A percentile compares a stretch with the other conserved stretches of the same genome.
phyloP scores from a whole-genome alignment of 2,888 invertebrate species.

The Sarcophaga rosellei region DNA sequence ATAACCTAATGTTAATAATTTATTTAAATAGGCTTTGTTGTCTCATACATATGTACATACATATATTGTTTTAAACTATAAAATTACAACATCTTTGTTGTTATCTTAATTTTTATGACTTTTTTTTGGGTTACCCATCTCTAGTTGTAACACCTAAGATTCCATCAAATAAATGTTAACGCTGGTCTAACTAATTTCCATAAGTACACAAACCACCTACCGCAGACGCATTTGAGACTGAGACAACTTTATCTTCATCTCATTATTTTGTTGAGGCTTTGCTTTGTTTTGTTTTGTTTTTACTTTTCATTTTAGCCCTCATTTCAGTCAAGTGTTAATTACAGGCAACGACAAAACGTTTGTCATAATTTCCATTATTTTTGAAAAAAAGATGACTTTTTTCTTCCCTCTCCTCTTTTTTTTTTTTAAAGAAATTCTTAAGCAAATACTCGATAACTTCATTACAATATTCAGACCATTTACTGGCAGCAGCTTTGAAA shows the following conservation, averaged over 20 bases:
- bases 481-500: conserved; percentile 11
- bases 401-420: background rate
- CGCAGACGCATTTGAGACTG: conserved; percentile 29
- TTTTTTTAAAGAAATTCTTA: conserved; percentile 37
- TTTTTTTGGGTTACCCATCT: background rate
- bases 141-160: background rate
- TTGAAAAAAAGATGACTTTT: background rate
- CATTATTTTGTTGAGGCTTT: background rate
- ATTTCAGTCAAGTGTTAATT: conserved; percentile 67
- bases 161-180: background rate
- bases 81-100: background rate
- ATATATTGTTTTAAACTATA: background rate
- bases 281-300: conserved; percentile 41
- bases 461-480: conserved; percentile 58
- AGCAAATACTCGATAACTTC: conserved; percentile 36
- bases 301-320: conserved; percentile 49
- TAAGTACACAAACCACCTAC: conserved; percentile 57
- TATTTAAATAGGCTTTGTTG: background rate
- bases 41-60: background rate
- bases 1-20: no score
- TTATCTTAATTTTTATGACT: background rate
- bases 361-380: conserved; percentile 58
- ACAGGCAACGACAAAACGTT: conserved; percentile 34
- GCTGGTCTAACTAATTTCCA: conserved; percentile 48
- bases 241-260: conserved; percentile 31